A percentile compares a stretch with the other conserved stretches of the same genome.
These are phyloP conservation scores for Palythoa heliodiscus DNA, from an alignment of 92 coral and sea anemone species.

Conservation along the genomic window DNA sequence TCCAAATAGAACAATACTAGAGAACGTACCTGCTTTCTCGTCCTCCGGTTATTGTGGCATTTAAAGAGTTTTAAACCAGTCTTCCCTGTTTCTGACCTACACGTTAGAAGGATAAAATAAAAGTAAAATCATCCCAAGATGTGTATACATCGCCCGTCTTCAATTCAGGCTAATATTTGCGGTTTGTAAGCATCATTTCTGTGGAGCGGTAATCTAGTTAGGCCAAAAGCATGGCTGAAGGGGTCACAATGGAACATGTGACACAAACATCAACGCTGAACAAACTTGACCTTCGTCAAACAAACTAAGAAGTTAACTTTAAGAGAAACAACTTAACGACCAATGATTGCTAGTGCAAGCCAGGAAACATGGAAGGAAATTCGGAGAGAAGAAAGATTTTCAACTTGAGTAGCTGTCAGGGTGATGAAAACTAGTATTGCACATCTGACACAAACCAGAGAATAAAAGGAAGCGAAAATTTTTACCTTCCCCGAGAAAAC, in stretches of 20 bases:
- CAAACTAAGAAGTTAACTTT: constrained; percentile 50
- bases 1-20: constrained; percentile 30
- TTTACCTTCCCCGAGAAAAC: constrained; percentile 18
- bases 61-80: constrained; percentile 4
- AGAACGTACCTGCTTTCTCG: constrained; percentile 25
- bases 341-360: constrained; percentile 43
- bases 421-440: constrained; percentile 14
- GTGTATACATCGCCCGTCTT: constrained; percentile 33
- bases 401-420: constrained; percentile 12
- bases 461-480: constrained; percentile 7
- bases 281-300: constrained; percentile 51
- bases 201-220: constrained; percentile 52
- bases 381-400: constrained; percentile 3
- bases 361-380: constrained; percentile 33
- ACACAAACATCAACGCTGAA: constrained; percentile 41
- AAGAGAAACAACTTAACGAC: constrained; percentile 49
- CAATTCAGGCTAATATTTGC: constrained; percentile 25
- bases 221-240: constrained; percentile 21
- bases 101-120: constrained; percentile 14
- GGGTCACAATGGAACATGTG: constrained; percentile 48
- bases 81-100: constrained; percentile 4
- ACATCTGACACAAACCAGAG: constrained; percentile 24
- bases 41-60: not conserved
- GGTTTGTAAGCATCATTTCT: constrained; percentile 41
- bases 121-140: not conserved